Evolutionary conservation across 1,140 invertebrate genomes (phyloP).

Genomic region (Drosophila azteca): DNA sequence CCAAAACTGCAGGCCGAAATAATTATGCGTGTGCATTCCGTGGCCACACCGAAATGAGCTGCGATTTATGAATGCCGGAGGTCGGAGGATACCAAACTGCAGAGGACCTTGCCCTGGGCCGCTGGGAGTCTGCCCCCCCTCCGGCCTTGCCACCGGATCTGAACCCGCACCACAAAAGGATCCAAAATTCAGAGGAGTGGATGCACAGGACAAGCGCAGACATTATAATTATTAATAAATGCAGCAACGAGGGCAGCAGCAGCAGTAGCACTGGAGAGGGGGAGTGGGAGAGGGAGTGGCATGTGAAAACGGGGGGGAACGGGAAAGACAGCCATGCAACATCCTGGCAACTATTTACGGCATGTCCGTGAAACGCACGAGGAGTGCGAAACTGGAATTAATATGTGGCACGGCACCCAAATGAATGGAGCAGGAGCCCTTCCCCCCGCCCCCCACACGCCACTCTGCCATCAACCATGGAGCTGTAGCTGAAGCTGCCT

Average conservation of each 20-base stretch:
- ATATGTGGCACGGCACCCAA: conserved; percentile 79
- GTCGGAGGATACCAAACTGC: conserved; percentile 20
- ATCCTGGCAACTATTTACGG: conserved; percentile 71
- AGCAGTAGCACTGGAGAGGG: conserved; percentile 18
- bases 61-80: conserved; percentile 77
- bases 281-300: not conserved
- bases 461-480: not conserved
- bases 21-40: conserved; percentile 82
- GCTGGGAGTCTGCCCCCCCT: not conserved
- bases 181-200: conserved; percentile 33
- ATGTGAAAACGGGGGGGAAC: not conserved
- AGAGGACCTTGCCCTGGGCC: conserved; percentile 5
- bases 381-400: conserved; percentile 78
- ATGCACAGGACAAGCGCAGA: conserved; percentile 41
- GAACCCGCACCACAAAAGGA: conserved; percentile 12
- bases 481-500: not conserved
- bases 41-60: conserved; percentile 80
- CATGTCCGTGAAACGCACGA: conserved; percentile 60
- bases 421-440: conserved; percentile 62
- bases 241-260: conserved; percentile 50
- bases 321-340: not conserved
- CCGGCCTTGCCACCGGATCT: not conserved
- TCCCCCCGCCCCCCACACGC: no score
- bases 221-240: conserved; percentile 83
- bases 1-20: conserved; percentile 72